phyloP scores from a whole-genome alignment of 2,797 vertebrate genomes.

The Clarias fuscus region DNA sequence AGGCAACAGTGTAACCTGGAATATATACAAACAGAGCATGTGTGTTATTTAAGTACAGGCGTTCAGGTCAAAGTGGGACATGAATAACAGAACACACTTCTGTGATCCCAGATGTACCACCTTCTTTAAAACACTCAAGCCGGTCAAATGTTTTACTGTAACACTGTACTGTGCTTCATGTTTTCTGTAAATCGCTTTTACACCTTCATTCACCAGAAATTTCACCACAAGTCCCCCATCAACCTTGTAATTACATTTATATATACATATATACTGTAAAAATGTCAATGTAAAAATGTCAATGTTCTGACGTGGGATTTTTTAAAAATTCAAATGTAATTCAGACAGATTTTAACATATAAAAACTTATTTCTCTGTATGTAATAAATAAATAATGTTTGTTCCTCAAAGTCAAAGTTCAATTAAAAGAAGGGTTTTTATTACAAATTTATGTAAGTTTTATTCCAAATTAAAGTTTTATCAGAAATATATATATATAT shows the following conservation, averaged over 20 bases:
- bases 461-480: background rate
- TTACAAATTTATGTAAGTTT: background rate
- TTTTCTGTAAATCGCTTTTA: too few relatives aligned
- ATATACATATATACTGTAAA: too few relatives aligned
- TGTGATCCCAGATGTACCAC: too few relatives aligned
- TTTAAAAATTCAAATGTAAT: background rate
- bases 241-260: too few relatives aligned
- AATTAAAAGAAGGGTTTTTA: background rate
- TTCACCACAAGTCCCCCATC: too few relatives aligned
- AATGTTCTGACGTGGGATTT: background rate
- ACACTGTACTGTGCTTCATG: too few relatives aligned
- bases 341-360: background rate
- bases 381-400: background rate
- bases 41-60: too few relatives aligned
- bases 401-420: background rate
- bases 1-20: background rate
- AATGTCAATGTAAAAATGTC: background rate
- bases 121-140: too few relatives aligned
- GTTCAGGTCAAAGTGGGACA: too few relatives aligned
- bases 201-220: too few relatives aligned
- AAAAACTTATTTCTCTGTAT: background rate
- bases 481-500: background rate
- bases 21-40: background rate
- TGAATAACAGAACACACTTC: too few relatives aligned
- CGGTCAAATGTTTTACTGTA: too few relatives aligned